phyloP scores from a whole-genome alignment of 2,113 vertebrate genomes.

The Clarias gariepinus region DNA sequence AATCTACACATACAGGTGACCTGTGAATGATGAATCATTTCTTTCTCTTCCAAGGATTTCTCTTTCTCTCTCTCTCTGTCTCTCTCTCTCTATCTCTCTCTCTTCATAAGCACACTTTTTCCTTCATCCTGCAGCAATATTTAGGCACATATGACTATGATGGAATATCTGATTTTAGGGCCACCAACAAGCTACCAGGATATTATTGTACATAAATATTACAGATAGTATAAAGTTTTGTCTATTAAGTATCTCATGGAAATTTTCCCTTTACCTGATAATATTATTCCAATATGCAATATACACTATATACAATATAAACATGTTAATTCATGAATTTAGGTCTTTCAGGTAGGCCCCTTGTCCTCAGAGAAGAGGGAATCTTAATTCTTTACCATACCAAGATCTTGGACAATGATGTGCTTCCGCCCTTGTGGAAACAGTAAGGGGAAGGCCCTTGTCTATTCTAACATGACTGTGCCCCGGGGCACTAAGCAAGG shows the following conservation, averaged over 20 bases:
- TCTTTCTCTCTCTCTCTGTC: background rate
- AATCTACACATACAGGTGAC: constrained; percentile 8
- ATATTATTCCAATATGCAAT: too few relatives aligned
- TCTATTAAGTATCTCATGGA: background rate
- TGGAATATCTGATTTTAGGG: background rate
- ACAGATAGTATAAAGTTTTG: background rate
- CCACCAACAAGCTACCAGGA: background rate
- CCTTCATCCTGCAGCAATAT: background rate
- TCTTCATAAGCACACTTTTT: background rate
- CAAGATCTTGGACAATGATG: too few relatives aligned
- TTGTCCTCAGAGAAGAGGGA: too few relatives aligned
- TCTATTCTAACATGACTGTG: too few relatives aligned
- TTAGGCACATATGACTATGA: background rate
- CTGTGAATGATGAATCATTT: background rate
- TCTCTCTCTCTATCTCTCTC: background rate
- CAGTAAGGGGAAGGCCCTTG: too few relatives aligned
- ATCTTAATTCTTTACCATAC: too few relatives aligned
- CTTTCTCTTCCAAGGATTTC: background rate
- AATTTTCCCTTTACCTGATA: background rate
- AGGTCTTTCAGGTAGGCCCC: too few relatives aligned
- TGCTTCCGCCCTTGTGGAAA: too few relatives aligned
- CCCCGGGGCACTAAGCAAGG: too few relatives aligned
- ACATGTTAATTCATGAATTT: too few relatives aligned
- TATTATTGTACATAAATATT: background rate
- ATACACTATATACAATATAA: too few relatives aligned